A percentile compares a stretch with the other conserved stretches of the same genome.
Evolutionary conservation across 2,888 invertebrate genomes (phyloP).

Genomic region (Meandrusa payeni): DNA sequence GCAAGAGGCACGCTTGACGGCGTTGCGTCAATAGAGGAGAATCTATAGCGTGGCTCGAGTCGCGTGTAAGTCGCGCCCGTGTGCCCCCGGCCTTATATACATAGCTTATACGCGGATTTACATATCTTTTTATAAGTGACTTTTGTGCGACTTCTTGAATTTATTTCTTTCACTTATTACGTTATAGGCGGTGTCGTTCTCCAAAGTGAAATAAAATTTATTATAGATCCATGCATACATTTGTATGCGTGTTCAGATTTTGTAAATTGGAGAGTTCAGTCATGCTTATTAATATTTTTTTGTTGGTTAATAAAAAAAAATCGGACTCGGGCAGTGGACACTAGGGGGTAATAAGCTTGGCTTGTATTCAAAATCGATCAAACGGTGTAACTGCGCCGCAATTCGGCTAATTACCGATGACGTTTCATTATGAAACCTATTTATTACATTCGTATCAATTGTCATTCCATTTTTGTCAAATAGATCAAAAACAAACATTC

Average conservation of each 20-base stretch:
- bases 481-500: too few species aligned
- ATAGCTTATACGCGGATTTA: conserved; percentile 23
- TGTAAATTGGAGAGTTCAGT: neutral
- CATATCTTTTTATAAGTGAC: conserved; percentile 25
- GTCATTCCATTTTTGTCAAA: too few species aligned
- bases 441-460: too few species aligned
- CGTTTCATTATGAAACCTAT: too few species aligned
- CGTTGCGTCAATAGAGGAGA: conserved; percentile 61
- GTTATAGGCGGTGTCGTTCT: conserved; percentile 16
- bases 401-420: too few species aligned
- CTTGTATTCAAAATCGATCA: too few species aligned
- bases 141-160: conserved; percentile 24
- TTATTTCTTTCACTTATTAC: conserved; percentile 24
- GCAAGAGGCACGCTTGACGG: conserved; percentile 62
- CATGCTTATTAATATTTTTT: too few species aligned
- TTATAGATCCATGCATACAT: neutral
- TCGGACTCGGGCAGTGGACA: too few species aligned
- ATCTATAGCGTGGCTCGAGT: conserved; percentile 34
- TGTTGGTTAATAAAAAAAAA: too few species aligned
- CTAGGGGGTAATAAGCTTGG: too few species aligned
- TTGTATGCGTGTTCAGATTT: neutral
- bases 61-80: conserved; percentile 26
- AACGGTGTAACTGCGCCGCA: too few species aligned
- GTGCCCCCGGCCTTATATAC: conserved; percentile 30
- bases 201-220: conserved; percentile 17